Percentiles rank a stretch among this genome's conserved stretches.
These are phyloP conservation scores for Dorcus hopei DNA, from an alignment of 2,888 invertebrate genomes.

Conservation along the genomic window DNA sequence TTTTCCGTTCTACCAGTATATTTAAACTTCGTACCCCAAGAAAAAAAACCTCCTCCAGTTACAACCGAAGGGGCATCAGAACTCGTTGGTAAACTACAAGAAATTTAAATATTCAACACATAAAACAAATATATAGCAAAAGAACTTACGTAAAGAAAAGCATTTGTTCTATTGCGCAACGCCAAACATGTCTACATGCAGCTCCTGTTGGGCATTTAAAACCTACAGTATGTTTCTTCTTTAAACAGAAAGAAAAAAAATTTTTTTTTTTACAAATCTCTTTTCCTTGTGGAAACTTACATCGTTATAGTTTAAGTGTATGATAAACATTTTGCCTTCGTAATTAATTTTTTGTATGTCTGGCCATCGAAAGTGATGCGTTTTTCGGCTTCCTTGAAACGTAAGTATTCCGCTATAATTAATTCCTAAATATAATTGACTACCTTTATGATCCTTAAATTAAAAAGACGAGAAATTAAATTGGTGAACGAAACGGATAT, in stretches of 20 bases:
- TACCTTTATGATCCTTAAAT: constrained; percentile 84
- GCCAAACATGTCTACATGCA: constrained; percentile 94
- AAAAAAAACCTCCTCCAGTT: constrained; percentile 88
- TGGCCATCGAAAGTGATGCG: constrained; percentile 94
- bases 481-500: too few species aligned
- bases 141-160: constrained; percentile 91
- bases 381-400: constrained; percentile 89
- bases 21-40: constrained; percentile 91
- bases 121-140: background rate
- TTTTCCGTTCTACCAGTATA: constrained; percentile 90
- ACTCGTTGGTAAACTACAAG: constrained; percentile 74
- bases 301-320: constrained; percentile 89
- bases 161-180: constrained; percentile 96
- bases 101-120: background rate
- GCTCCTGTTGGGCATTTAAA: constrained; percentile 92
- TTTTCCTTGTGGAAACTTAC: constrained; percentile 52
- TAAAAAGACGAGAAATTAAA: constrained; percentile 8
- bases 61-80: constrained; percentile 80
- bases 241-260: constrained; percentile 53
- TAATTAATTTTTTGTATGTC: constrained; percentile 96
- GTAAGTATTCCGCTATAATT: constrained; percentile 94
- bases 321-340: constrained; percentile 96
- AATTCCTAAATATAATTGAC: constrained; percentile 89
- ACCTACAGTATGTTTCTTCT: constrained; percentile 87
- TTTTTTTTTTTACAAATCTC: too few species aligned